phyloP scores from a whole-genome alignment of 2,797 vertebrate genomes.

The Anguilla obscura region DNA sequence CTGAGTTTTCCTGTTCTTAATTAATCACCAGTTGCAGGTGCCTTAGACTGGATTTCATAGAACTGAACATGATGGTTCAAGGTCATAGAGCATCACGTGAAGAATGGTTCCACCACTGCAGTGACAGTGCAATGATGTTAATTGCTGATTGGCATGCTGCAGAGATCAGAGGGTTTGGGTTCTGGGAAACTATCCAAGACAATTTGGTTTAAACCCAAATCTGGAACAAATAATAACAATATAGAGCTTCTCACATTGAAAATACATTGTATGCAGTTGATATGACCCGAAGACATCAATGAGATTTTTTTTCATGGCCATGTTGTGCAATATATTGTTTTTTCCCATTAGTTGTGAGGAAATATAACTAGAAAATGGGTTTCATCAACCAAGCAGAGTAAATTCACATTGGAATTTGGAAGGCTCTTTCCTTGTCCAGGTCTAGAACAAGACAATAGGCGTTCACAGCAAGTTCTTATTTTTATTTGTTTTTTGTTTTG shows the following conservation, averaged over 20 bases:
- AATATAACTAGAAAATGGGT: neutral
- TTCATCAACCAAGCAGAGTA: neutral
- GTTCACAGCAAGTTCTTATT: neutral
- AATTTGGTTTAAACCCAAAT: neutral
- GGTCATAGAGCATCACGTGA: neutral
- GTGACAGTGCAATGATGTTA: neutral
- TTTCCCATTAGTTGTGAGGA: neutral
- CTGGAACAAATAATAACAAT: neutral
- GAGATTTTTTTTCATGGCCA: neutral
- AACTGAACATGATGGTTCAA: neutral
- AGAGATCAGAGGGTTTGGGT: neutral
- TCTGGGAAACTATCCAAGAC: neutral
- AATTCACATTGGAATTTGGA: neutral
- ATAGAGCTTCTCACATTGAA: neutral
- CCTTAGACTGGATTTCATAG: neutral
- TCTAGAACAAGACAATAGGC: neutral
- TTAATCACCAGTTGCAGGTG: neutral
- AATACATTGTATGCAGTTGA: neutral
- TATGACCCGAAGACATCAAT: neutral
- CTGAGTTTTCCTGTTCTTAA: neutral
- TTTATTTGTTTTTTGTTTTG: neutral
- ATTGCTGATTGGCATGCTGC: neutral
- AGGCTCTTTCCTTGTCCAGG: neutral
- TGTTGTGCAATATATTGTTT: neutral
- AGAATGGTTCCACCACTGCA: neutral